phyloP scores from a whole-genome alignment of 2,797 vertebrate genomes.

The Hydrophis major region DNA sequence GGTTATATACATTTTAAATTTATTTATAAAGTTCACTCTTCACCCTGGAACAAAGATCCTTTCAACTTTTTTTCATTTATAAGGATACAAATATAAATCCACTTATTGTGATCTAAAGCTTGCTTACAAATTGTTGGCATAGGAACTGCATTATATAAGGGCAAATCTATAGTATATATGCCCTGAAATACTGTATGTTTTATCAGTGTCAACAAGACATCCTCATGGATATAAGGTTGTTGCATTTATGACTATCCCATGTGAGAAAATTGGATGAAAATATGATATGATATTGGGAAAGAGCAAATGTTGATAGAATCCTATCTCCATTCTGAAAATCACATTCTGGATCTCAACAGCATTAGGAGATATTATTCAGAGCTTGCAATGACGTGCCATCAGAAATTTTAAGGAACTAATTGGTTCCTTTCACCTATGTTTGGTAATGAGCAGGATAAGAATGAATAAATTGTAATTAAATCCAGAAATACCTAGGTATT shows the following conservation, averaged over 20 bases:
- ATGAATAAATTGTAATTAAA: background rate
- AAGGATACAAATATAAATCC: background rate
- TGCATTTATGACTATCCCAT: background rate
- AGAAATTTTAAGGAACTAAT: background rate
- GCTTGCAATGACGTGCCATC: background rate
- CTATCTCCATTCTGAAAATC: background rate
- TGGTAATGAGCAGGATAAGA: background rate
- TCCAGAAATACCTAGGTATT: background rate
- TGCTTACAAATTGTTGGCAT: background rate
- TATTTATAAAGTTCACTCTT: constrained; percentile 7
- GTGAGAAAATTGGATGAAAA: background rate
- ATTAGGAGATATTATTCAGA: background rate
- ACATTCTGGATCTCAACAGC: background rate
- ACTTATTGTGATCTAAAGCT: background rate
- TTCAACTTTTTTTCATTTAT: background rate
- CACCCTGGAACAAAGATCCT: background rate
- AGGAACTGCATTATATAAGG: background rate
- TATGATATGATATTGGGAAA: background rate
- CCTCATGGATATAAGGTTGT: background rate
- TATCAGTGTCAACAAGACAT: background rate
- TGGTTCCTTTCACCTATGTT: background rate
- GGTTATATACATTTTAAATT: constrained; percentile 10
- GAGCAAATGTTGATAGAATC: background rate
- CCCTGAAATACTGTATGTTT: background rate
- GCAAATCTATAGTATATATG: background rate